These are phyloP conservation scores for Synergus itoensis DNA, from an alignment of 2,888 invertebrate genomes.

Conservation along the genomic window DNA sequence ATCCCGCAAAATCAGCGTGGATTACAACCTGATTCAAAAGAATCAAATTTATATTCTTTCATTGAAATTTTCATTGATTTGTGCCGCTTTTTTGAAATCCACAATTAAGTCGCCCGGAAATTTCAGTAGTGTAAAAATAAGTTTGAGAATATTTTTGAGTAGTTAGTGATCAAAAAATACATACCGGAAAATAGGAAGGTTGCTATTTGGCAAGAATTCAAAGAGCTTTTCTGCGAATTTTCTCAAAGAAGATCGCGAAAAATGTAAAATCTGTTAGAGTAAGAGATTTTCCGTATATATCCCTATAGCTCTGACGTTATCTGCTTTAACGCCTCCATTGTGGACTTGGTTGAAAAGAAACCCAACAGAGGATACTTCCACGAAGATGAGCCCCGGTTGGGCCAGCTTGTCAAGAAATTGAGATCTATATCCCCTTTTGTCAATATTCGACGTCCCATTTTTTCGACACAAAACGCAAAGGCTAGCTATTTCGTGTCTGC, in stretches of 20 bases:
- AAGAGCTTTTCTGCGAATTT: background rate
- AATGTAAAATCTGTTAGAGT: slow-evolving; percentile 5
- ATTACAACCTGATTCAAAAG: slow-evolving; percentile 6
- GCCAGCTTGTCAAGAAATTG: slow-evolving; percentile 46
- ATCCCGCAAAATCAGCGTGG: slow-evolving; percentile 28
- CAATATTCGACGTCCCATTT: slow-evolving; percentile 45
- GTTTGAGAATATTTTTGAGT: background rate
- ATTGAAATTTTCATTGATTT: slow-evolving; percentile 14
- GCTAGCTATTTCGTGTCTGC: no score
- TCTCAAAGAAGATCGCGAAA: background rate
- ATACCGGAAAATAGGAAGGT: background rate
- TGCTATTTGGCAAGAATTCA: background rate
- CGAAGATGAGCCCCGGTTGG: slow-evolving; percentile 61
- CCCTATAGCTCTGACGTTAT: slow-evolving; percentile 53
- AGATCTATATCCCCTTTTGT: slow-evolving; percentile 46
- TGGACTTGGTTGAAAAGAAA: slow-evolving; percentile 56
- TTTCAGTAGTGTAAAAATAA: background rate
- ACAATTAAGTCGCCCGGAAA: no score
- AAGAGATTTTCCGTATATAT: slow-evolving; percentile 22
- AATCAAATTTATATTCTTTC: background rate
- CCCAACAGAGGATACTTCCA: slow-evolving; percentile 52
- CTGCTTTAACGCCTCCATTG: slow-evolving; percentile 64
- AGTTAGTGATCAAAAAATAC: background rate
- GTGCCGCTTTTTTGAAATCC: background rate
- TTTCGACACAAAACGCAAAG: slow-evolving; percentile 22